These are phyloP conservation scores for Dryococelus australis DNA, from an alignment of 2,888 invertebrate species.

Conservation along the genomic window DNA sequence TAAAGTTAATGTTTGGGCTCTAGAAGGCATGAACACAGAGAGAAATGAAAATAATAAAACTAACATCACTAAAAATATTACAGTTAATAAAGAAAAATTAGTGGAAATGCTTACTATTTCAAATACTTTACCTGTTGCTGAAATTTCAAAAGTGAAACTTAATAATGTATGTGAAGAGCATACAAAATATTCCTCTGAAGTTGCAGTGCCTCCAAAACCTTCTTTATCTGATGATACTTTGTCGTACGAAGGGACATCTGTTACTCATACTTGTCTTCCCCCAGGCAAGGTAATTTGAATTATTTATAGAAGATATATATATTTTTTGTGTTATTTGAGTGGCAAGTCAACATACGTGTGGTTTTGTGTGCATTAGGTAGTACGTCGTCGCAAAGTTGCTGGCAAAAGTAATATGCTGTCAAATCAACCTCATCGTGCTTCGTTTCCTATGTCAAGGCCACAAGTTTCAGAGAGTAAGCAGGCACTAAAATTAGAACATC, in stretches of 20 bases:
- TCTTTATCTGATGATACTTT: constrained; percentile 56
- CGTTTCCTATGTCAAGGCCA: constrained; percentile 70
- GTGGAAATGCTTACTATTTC: constrained; percentile 28
- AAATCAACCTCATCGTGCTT: constrained; percentile 65
- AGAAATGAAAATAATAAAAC: neutral
- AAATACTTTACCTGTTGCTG: constrained; percentile 30
- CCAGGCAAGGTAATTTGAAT: constrained; percentile 69
- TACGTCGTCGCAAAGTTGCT: constrained; percentile 65
- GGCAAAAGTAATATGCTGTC: constrained; percentile 58
- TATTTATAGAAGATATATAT: neutral
- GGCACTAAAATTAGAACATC: constrained; percentile 62
- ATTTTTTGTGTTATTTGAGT: neutral
- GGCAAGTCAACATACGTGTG: neutral
- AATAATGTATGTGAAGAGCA: neutral
- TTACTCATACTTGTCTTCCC: constrained; percentile 71
- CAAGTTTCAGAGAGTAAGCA: constrained; percentile 61
- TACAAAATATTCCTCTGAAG: constrained; percentile 24
- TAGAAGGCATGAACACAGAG: neutral
- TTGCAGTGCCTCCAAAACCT: constrained; percentile 17
- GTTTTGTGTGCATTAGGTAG: constrained; percentile 60
- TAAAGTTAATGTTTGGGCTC: neutral
- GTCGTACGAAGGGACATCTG: constrained; percentile 66
- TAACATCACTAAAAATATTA: neutral
- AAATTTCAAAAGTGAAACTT: constrained; percentile 5
- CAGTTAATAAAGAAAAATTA: constrained; percentile 21